These are phyloP conservation scores for Sorex fumeus DNA, from an alignment of 2,113 vertebrate species.

Conservation along the genomic window DNA sequence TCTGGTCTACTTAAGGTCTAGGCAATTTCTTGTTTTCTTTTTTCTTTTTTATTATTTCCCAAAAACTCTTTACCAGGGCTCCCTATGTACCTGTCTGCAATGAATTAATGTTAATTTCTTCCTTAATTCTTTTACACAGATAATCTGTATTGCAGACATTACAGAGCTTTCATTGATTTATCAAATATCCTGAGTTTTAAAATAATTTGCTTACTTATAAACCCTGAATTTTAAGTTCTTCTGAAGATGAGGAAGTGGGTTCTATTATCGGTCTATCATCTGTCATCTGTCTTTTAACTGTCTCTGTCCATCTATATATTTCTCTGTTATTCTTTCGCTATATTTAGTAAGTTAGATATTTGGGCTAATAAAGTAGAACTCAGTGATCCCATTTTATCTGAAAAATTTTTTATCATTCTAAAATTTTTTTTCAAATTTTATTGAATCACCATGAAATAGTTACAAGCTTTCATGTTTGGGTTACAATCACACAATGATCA, in stretches of 20 bases:
- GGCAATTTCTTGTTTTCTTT: no score
- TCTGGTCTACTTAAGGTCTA: no score
- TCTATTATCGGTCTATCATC: not conserved
- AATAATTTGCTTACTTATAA: slow-evolving; percentile 14
- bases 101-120: not conserved
- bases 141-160: not conserved
- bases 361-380: not conserved
- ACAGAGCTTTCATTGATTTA: not conserved
- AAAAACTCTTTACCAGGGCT: no score
- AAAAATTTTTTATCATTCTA: slow-evolving; percentile 1
- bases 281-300: not conserved
- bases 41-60: no score
- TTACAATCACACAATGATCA: no score
- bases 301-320: not conserved
- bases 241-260: not conserved
- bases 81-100: no score
- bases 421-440: not conserved
- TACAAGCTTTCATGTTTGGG: no score
- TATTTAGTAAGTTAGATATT: slow-evolving; percentile 11
- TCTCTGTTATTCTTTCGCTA: not conserved
- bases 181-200: not conserved
- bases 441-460: no score
- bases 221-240: not conserved
- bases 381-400: not conserved
- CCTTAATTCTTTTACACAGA: not conserved